These are phyloP conservation scores for Alectura lathami DNA, from an alignment of 2,113 vertebrate species.

Conservation along the genomic window DNA sequence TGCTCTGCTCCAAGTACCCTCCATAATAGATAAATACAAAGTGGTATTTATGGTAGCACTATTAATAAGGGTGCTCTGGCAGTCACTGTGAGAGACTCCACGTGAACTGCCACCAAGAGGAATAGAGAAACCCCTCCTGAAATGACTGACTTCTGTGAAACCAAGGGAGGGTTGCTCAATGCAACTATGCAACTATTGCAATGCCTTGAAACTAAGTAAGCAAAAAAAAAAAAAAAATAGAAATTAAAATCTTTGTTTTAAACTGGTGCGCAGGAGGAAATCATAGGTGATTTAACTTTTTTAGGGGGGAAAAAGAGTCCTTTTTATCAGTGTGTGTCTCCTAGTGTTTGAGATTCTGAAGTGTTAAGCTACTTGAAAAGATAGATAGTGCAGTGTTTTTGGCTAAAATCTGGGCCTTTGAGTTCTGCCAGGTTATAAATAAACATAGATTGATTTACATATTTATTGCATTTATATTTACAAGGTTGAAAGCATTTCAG, in stretches of 20 bases:
- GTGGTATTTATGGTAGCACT: background rate
- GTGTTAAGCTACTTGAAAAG: conserved; percentile 43
- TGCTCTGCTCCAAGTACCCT: background rate
- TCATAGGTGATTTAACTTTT: background rate
- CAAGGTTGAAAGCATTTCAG: background rate
- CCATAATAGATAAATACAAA: background rate
- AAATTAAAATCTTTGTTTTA: background rate
- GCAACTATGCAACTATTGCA: too few species aligned
- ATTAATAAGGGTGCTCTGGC: background rate
- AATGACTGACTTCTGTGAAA: background rate
- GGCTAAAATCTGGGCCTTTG: conserved; percentile 31
- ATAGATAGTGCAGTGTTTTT: conserved; percentile 29
- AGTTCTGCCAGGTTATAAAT: conserved; percentile 66
- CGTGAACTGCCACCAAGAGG: background rate
- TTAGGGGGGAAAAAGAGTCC: too few species aligned
- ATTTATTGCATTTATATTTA: conserved; percentile 64
- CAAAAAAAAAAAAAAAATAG: background rate
- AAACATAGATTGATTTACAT: conserved; percentile 71
- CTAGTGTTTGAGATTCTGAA: conserved; percentile 29
- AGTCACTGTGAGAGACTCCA: background rate
- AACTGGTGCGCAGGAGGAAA: background rate
- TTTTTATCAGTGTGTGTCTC: background rate
- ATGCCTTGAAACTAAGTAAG: background rate
- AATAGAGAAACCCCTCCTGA: background rate
- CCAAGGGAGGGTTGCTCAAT: background rate